phyloP scores from a whole-genome alignment of 2,888 invertebrate species.

The Amblyjoppa proteus region DNA sequence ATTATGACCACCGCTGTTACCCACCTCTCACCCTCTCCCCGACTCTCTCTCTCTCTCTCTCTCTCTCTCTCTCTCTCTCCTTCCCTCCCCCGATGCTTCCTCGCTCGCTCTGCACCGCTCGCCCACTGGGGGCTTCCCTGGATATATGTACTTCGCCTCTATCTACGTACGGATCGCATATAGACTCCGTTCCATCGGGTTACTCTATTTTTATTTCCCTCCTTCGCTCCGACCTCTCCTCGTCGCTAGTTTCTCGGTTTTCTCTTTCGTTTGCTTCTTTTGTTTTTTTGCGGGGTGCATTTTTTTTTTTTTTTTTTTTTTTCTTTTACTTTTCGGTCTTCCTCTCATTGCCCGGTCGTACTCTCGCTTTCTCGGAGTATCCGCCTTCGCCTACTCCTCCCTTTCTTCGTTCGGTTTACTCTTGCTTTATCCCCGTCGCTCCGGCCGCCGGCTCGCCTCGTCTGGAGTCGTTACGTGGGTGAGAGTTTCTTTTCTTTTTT shows the following conservation, averaged over 20 bases:
- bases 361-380: slow-evolving; percentile 62
- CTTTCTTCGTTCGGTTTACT: slow-evolving; percentile 62
- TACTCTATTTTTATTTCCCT: slow-evolving; percentile 62
- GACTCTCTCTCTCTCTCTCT: slow-evolving; percentile 55
- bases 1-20: slow-evolving; percentile 82
- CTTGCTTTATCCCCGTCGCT: slow-evolving; percentile 69
- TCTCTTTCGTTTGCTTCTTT: slow-evolving; percentile 44
- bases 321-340: slow-evolving; percentile 17
- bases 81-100: slow-evolving; percentile 31
- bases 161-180: slow-evolving; percentile 49
- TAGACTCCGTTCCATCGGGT: slow-evolving; percentile 48
- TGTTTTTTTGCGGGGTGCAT: background rate
- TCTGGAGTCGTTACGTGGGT: slow-evolving; percentile 51
- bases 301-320: slow-evolving; percentile 2
- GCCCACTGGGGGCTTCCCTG: slow-evolving; percentile 9
- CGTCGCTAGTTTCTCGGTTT: slow-evolving; percentile 19
- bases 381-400: slow-evolving; percentile 60
- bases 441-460: slow-evolving; percentile 59
- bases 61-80: slow-evolving; percentile 66
- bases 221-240: slow-evolving; percentile 33
- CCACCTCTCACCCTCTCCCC: slow-evolving; percentile 56
- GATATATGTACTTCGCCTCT: slow-evolving; percentile 49
- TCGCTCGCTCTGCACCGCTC: slow-evolving; percentile 47
- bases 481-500: slow-evolving; percentile 51
- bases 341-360: slow-evolving; percentile 53